Evolutionary conservation across 2,113 vertebrate genomes (phyloP).

Genomic region (Lonchura striata): DNA sequence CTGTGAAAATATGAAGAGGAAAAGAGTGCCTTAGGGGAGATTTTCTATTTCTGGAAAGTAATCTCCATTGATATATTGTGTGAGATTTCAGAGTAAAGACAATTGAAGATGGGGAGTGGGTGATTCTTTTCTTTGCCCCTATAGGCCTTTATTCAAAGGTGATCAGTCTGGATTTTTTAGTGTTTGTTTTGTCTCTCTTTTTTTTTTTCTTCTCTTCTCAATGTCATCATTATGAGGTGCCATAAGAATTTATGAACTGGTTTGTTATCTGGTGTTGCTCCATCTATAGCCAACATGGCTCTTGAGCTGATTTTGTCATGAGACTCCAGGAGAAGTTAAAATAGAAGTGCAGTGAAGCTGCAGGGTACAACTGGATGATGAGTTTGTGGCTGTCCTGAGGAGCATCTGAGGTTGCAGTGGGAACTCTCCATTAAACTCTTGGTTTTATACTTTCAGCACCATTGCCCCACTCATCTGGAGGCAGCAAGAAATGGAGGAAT

Average conservation of each 20-base stretch:
- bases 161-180: neutral
- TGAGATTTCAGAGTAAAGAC: neutral
- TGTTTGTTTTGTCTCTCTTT: neutral
- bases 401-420: neutral
- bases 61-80: neutral
- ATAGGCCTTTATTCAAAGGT: neutral
- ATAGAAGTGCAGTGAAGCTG: neutral
- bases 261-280: neutral
- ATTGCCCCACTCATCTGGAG: neutral
- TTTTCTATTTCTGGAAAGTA: neutral
- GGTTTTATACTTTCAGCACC: neutral
- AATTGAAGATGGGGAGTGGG: neutral
- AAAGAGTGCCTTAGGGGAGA: neutral
- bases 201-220: too few relatives aligned
- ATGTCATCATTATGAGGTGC: neutral
- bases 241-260: too few relatives aligned
- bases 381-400: neutral
- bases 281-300: neutral
- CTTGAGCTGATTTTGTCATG: neutral
- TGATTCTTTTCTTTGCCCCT: fast-evolving
- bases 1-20: neutral
- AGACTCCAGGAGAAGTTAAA: neutral
- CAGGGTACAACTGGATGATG: neutral
- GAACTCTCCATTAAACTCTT: neutral
- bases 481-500: neutral